Percentiles rank a stretch among this genome's conserved stretches.
These are phyloP conservation scores for human DNA, from an alignment of 2,113 vertebrate genomes.

Conservation along the genomic window GRCh38 chr4:117483001-117483500, in stretches of 20 bases:
- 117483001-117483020: not conserved
- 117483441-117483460: not conserved
- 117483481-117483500: not conserved
- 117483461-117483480: not conserved
- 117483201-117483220: not conserved
- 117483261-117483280: not conserved
- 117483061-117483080: not conserved
- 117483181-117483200: not conserved
- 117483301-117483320: not conserved
- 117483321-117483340: not conserved
- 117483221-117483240: not conserved
- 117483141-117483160: not conserved
- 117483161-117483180: no score
- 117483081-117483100: not conserved
- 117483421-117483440: not conserved
- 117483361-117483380: not conserved
- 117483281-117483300: not conserved
- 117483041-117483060: not conserved
- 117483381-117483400: not conserved
- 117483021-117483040: not conserved
- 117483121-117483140: not conserved
- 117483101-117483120: not conserved
- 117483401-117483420: not conserved
- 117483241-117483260: not conserved
- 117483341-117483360: not conserved